These are phyloP conservation scores for Xenopus borealis DNA, from an alignment of 2,113 vertebrate species.

Conservation along the genomic window DNA sequence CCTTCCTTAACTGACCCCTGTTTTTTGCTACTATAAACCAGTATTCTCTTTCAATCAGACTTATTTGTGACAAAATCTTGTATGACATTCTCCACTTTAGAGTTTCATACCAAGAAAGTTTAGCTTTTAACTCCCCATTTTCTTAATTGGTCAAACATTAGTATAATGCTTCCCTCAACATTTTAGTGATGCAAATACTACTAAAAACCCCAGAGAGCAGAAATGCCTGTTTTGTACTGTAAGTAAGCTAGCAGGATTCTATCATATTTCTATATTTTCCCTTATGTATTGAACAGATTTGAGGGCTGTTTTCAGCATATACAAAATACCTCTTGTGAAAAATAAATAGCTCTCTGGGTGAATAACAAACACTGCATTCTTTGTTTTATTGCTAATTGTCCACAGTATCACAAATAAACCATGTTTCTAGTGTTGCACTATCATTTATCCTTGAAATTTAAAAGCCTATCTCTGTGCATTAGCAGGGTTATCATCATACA, in stretches of 20 bases:
- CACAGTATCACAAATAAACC: slow-evolving; percentile 25
- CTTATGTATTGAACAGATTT: slow-evolving; percentile 1
- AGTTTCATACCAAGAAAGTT: background rate
- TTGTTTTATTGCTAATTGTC: slow-evolving; percentile 27
- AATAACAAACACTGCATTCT: background rate
- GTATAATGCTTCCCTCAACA: background rate
- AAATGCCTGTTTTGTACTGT: background rate
- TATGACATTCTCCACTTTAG: no score
- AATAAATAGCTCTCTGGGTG: background rate
- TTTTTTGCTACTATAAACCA: no score
- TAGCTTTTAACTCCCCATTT: background rate
- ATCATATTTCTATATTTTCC: background rate
- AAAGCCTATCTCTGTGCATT: slow-evolving; percentile 38
- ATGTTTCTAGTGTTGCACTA: slow-evolving; percentile 26
- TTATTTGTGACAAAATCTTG: no score
- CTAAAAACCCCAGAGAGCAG: background rate
- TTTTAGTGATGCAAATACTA: background rate
- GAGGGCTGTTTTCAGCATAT: background rate
- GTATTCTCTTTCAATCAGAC: no score
- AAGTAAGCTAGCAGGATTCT: background rate
- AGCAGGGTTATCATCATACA: slow-evolving; percentile 42
- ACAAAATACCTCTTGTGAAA: background rate
- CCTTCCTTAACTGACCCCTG: no score
- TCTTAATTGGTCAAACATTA: background rate
- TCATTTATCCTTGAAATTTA: slow-evolving; percentile 43